Percentiles rank a stretch among this genome's conserved stretches.
Evolutionary conservation across 2,797 vertebrate genomes (phyloP).

Genomic region (Kryptopterus vitreolus): DNA sequence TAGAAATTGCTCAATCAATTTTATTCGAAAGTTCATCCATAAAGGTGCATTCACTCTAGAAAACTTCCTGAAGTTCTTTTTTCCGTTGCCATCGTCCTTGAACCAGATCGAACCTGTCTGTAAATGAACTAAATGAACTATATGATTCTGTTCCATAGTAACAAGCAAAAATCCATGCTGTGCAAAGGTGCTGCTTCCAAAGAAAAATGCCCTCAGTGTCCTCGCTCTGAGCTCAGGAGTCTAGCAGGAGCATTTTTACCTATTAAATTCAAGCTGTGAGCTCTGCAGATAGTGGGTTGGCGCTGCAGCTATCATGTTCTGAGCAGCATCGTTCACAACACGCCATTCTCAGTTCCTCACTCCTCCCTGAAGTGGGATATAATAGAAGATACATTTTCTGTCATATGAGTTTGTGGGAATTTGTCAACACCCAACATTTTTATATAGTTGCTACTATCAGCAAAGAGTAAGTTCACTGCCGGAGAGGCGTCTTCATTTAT

Average conservation of each 20-base stretch:
- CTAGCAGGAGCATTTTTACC: neutral
- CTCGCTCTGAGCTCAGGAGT: neutral
- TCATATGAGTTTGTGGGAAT: neutral
- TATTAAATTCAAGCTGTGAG: slow-evolving; percentile 6
- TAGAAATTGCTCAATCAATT: neutral
- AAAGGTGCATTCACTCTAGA: neutral
- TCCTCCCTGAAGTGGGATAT: neutral
- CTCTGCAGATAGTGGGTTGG: neutral
- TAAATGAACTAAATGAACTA: neutral
- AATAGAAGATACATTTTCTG: neutral
- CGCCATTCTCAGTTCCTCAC: neutral
- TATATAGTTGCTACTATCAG: slow-evolving; percentile 7
- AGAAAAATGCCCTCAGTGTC: neutral
- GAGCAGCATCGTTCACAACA: neutral
- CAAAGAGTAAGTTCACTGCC: neutral
- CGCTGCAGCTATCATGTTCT: neutral
- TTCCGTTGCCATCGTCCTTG: neutral
- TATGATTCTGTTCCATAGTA: neutral
- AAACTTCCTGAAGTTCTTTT: neutral
- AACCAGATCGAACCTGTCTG: neutral
- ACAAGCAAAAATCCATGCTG: neutral
- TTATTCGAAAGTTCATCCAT: too few relatives aligned
- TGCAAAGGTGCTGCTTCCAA: neutral
- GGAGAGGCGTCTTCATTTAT: neutral
- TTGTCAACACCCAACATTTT: neutral